A percentile compares a stretch with the other conserved stretches of the same genome.
These are phyloP conservation scores for Hiodon tergisus DNA, from an alignment of 2,113 vertebrate genomes.

Conservation along the genomic window DNA sequence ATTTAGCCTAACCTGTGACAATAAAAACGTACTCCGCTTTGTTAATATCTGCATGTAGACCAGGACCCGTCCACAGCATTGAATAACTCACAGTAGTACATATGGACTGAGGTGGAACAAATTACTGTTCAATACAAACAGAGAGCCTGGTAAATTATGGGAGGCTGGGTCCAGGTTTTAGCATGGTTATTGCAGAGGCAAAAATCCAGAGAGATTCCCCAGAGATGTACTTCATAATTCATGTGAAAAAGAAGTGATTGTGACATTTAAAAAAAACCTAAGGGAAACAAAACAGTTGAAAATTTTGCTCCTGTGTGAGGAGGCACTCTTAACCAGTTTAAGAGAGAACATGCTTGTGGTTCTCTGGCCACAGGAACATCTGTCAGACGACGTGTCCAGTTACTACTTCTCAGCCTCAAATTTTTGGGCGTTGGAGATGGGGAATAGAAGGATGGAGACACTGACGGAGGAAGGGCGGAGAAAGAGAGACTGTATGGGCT, in stretches of 20 bases:
- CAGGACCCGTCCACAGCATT: slow-evolving; percentile 31
- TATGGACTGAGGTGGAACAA: slow-evolving; percentile 42
- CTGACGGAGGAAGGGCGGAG: slow-evolving; percentile 21
- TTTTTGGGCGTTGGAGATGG: slow-evolving; percentile 15
- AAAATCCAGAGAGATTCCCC: slow-evolving; percentile 30
- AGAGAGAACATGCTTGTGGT: slow-evolving; percentile 55
- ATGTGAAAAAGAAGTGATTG: not conserved
- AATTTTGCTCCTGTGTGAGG: slow-evolving; percentile 46
- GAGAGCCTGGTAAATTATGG: slow-evolving; percentile 38
- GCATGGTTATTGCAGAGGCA: slow-evolving; percentile 38
- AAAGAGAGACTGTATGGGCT: not conserved
- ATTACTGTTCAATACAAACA: slow-evolving; percentile 41
- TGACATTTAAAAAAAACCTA: slow-evolving; percentile 31
- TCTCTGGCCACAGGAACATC: slow-evolving; percentile 56
- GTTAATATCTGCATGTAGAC: slow-evolving; percentile 9
- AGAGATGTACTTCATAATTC: slow-evolving; percentile 37
- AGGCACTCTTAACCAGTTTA: slow-evolving; percentile 43
- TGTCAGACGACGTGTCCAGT: slow-evolving; percentile 55
- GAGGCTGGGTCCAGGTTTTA: slow-evolving; percentile 35
- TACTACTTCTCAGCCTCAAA: slow-evolving; percentile 28
- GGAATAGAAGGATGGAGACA: slow-evolving; percentile 24
- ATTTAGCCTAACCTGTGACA: not conserved
- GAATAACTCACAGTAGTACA: slow-evolving; percentile 42
- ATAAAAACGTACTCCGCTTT: not conserved
- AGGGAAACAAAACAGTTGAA: slow-evolving; percentile 43